Evolutionary conservation across 2,888 invertebrate species (phyloP).

Genomic region (Apamea epomidion): DNA sequence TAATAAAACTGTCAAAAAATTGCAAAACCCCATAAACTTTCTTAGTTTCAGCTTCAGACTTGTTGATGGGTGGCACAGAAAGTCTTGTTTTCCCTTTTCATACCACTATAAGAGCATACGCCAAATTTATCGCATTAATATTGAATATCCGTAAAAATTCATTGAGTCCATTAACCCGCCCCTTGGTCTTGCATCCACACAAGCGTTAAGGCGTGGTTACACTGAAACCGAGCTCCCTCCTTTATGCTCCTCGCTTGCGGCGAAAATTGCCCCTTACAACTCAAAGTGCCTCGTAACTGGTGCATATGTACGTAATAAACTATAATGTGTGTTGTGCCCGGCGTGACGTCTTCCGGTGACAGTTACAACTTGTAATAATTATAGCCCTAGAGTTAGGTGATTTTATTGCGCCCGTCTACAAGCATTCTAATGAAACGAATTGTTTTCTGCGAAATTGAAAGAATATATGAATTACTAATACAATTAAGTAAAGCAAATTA

Average conservation of each 20-base stretch:
- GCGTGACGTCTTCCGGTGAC: constrained; percentile 85
- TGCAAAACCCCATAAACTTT: neutral
- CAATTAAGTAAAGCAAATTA: neutral
- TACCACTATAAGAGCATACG: constrained; percentile 20
- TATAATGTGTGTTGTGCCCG: constrained; percentile 79
- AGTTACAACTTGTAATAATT: constrained; percentile 67
- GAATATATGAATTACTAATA: constrained; percentile 11
- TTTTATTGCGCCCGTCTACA: constrained; percentile 51
- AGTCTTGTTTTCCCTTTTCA: constrained; percentile 12
- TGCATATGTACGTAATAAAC: constrained; percentile 83
- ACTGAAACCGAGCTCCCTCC: constrained; percentile 81
- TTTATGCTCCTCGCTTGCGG: constrained; percentile 80
- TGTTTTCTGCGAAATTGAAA: constrained; percentile 26
- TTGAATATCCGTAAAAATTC: constrained; percentile 62
- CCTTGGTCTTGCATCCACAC: constrained; percentile 72
- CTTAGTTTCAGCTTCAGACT: neutral
- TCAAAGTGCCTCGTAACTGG: constrained; percentile 81
- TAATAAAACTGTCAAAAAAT: neutral
- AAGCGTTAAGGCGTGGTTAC: constrained; percentile 85
- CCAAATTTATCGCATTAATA: constrained; percentile 52
- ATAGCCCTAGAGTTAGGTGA: constrained; percentile 51
- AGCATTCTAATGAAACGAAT: constrained; percentile 44
- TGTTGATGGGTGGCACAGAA: neutral
- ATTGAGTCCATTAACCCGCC: constrained; percentile 70
- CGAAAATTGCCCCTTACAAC: constrained; percentile 85